Evolutionary conservation across 35 echinoderm and acorn worm genomes (phyloP).

Genomic region (Ptychodera flava): DNA sequence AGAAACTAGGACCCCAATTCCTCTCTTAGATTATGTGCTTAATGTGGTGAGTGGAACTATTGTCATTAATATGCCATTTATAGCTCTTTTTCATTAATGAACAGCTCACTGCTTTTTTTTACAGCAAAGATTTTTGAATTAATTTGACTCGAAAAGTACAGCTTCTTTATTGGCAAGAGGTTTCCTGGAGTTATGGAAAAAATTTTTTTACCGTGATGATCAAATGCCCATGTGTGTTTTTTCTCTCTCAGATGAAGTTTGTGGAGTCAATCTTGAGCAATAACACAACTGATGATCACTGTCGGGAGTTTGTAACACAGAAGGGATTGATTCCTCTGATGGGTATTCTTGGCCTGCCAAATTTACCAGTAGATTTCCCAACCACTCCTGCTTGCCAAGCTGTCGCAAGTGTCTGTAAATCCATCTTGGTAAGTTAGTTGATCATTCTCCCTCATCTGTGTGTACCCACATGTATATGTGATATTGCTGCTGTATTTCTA

Average conservation of each 20-base stretch:
- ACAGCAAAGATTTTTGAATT: too few species aligned
- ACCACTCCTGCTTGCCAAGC: conserved; percentile 93
- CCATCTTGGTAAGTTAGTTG: conserved; percentile 68
- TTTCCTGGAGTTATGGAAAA: too few species aligned
- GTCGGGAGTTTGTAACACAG: conserved; percentile 91
- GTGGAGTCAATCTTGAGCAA: conserved; percentile 96
- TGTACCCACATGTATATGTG: too few species aligned
- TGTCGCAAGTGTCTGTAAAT: conserved; percentile 95
- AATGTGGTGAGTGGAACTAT: conserved; percentile 99
- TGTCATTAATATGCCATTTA: too few species aligned
- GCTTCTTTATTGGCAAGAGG: too few species aligned
- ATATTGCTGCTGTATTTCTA: too few species aligned
- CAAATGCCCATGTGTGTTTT: too few species aligned
- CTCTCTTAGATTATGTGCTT: conserved; percentile 92
- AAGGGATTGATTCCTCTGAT: conserved; percentile 77
- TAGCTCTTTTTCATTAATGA: too few species aligned
- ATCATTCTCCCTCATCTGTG: too few species aligned
- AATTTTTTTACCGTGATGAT: too few species aligned
- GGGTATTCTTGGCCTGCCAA: conserved; percentile 82
- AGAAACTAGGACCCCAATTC: conserved; percentile 83
- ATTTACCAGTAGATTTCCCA: conserved; percentile 94
- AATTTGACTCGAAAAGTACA: too few species aligned
- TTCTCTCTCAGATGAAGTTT: conserved; percentile 85
- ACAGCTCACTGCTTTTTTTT: too few species aligned
- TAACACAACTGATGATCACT: conserved; percentile 98